Base-by-base conservation (phyloP, 2,797 vertebrate genomes). In the Anolis apletophallus region DNA sequence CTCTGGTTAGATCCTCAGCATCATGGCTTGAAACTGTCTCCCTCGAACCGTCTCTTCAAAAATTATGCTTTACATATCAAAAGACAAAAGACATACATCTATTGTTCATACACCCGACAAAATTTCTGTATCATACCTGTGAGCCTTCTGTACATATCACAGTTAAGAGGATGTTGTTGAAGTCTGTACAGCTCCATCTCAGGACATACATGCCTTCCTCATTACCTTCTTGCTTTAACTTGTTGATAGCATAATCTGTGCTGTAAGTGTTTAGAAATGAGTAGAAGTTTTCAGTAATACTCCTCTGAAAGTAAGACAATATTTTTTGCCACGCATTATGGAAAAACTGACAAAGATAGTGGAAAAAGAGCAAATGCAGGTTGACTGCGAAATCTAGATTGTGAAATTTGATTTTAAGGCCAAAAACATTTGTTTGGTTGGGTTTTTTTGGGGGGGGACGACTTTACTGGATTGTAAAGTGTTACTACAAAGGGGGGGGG, bases 181-280 rank as follows among this genome's bases (percentile, higher is more conserved):
- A 99, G 90, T 99, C 98, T 0, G 98, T 99, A 92, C 98, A 98
- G 97, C 98, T 99, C 98, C 98, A 99, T 67, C 99, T 97, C 90
- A 99, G 91, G 68, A 99, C 96, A 0, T 99, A 99, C 88, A 97
- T 97, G 0, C 99, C 99, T 67, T 98, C 98, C 74, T 98, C 97
- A 0, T 98, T 98, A n/a, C 98, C 98, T 80, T 99, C 98, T 91
- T 97, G 98, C 2, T 97, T 97, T 84, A 99, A 94, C 89, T 99
- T 99, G 93, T 97, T 97, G 92, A 97, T 95, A 86, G 99, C 98
- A 0, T 99, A 99, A 46, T 99, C 99, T 1, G 98, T 99, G 95
- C 99, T 99, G 91, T 11, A 91, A 88, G 55, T 85, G 85, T n/a
- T 74, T 82, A 5, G 17, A 13, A 29, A 29, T 2, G 2, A 92